Percentiles rank a stretch among this genome's conserved stretches.
phyloP scores from a whole-genome alignment of 2,888 invertebrate genomes.

The Metalampra italica region DNA sequence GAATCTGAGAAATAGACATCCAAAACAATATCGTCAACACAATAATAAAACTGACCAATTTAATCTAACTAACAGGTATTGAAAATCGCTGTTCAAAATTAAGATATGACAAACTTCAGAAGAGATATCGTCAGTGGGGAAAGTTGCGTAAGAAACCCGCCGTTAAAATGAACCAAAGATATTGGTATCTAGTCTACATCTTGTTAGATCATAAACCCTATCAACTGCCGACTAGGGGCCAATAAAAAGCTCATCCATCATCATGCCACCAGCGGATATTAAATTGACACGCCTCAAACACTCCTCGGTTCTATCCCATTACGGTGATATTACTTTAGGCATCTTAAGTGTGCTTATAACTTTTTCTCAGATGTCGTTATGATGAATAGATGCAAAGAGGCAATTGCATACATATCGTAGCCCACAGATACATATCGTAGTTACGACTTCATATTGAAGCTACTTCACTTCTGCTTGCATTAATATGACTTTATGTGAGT shows the following conservation, averaged over 20 bases:
- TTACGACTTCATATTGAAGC: neutral
- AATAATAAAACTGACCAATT: too few relatives aligned
- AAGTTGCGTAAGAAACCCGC: too few relatives aligned
- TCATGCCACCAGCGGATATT: slow-evolving; percentile 64
- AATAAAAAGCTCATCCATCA: slow-evolving; percentile 67
- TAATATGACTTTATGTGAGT: too few relatives aligned
- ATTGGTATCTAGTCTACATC: neutral
- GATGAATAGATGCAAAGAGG: slow-evolving; percentile 7
- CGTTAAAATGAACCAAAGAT: neutral
- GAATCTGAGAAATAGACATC: too few relatives aligned
- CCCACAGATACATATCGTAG: too few relatives aligned
- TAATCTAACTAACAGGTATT: too few relatives aligned
- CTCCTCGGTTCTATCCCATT: slow-evolving; percentile 53
- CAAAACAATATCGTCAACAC: too few relatives aligned
- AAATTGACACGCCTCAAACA: slow-evolving; percentile 67
- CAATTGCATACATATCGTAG: too few relatives aligned
- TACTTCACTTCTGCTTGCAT: too few relatives aligned
- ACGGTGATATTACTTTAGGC: slow-evolving; percentile 36
- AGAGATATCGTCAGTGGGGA: too few relatives aligned
- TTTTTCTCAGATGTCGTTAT: slow-evolving; percentile 3
- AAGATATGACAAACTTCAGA: too few relatives aligned
- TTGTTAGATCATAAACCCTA: neutral
- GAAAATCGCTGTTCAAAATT: too few relatives aligned
- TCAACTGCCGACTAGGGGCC: slow-evolving; percentile 23
- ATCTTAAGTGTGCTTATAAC: neutral